These are phyloP conservation scores for Linepithema humile DNA, from an alignment of 1,140 invertebrate genomes.

Conservation along the genomic window DNA sequence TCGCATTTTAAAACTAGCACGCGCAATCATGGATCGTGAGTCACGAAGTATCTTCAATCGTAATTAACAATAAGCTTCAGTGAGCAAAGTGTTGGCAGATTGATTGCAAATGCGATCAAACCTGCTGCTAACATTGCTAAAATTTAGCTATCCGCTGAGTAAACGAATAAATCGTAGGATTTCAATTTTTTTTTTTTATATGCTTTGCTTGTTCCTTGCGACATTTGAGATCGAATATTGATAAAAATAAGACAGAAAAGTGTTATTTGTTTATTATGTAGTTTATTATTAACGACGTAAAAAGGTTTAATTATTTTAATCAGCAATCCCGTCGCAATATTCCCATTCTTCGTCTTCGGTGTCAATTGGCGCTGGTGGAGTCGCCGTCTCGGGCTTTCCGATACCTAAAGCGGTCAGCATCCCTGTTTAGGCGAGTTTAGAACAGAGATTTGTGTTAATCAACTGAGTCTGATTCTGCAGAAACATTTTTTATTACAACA, in stretches of 20 bases:
- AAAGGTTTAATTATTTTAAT: not conserved
- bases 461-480: not conserved
- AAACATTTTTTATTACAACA: not conserved
- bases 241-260: not conserved
- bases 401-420: conserved; percentile 3
- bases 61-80: no score
- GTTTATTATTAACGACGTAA: not conserved
- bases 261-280: not conserved
- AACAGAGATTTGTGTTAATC: conserved; percentile 20
- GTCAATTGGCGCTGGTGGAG: not conserved
- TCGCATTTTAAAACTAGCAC: not conserved
- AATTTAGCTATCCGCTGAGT: no score
- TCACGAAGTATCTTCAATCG: no score
- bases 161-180: not conserved
- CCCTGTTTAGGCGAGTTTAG: not conserved
- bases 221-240: not conserved
- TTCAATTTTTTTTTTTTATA: not conserved
- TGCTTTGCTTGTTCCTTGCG: not conserved
- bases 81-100: no score
- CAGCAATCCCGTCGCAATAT: conserved; percentile 16
- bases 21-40: no score
- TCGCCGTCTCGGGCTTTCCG: not conserved
- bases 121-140: no score
- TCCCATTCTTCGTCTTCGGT: conserved; percentile 31
- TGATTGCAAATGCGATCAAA: no score